Percentiles rank a stretch among this genome's conserved stretches.
These are phyloP conservation scores for Cantharis nigra DNA, from an alignment of 2,888 invertebrate genomes.

Conservation along the genomic window DNA sequence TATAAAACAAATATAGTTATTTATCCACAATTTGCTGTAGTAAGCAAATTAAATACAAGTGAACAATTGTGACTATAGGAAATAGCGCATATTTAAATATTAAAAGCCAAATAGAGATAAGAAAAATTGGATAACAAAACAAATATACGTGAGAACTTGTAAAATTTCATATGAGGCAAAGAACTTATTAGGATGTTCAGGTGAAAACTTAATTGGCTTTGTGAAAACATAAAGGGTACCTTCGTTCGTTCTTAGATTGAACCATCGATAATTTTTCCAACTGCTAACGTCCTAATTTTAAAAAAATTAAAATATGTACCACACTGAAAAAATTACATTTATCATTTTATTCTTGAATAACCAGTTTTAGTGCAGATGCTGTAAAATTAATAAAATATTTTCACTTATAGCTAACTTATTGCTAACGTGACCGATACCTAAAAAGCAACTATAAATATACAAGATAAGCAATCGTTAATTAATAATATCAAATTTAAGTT, in stretches of 20 bases:
- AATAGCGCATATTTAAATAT: slow-evolving; percentile 16
- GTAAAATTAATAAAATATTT: slow-evolving; percentile 1
- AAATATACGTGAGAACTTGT: slow-evolving; percentile 16
- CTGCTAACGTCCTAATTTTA: neutral
- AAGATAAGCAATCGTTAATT: neutral
- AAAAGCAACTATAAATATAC: neutral
- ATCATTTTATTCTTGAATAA: neutral
- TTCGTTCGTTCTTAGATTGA: neutral
- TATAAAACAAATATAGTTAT: slow-evolving; percentile 9
- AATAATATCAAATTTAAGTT: neutral
- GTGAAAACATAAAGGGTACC: neutral
- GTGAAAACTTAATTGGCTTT: neutral
- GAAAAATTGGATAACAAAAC: slow-evolving; percentile 3
- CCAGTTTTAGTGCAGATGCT: neutral
- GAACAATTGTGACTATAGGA: slow-evolving; percentile 14
- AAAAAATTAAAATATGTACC: neutral
- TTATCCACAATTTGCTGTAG: neutral
- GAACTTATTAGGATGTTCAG: neutral
- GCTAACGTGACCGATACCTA: neutral
- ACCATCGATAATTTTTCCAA: neutral
- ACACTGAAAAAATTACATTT: neutral
- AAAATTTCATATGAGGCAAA: neutral
- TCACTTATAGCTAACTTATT: neutral
- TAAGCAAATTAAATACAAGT: slow-evolving; percentile 14
- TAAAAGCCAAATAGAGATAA: slow-evolving; percentile 15